Evolutionary conservation across 2,888 invertebrate species (phyloP), one percentile per base, ranked within the genome.

Genomic region (Thera obeliscata): DNA sequence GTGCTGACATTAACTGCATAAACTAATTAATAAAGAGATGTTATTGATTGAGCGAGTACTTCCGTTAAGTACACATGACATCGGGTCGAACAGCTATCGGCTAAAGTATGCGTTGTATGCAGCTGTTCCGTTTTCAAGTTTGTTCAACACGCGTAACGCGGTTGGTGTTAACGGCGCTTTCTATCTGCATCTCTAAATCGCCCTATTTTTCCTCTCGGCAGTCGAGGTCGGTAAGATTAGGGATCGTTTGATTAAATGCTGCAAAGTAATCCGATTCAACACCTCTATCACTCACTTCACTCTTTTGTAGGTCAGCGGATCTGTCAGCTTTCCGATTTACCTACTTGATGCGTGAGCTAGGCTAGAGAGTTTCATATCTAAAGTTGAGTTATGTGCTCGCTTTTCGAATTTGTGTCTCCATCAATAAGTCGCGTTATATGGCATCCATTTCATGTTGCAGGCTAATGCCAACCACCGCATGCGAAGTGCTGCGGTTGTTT

Each of bases 81-180:
- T 56, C 55, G 38, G 66, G 61, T 65, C 50, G 41, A 59, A 61
- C 43, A 64, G 46, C 46, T 56, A 65, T 66, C 64, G 59, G 61
- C 48, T 9, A 61, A 64, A 67, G 66, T 68, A 61, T 69, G 61
- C 69, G 63, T 61, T 64, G 61, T 63, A 75, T 79, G 80, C 82
- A 84, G 78, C 79, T 77, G 78, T 81, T 85, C 80, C 81, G 81
- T 84, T 83, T 69, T 79, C 74, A 74, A 84, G 84, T 83, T 87
- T 86, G 86, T 76, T 85, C 85, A 87, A 80, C 76, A 81, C 85
- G 90, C 91, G 91, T 91, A 91, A 91, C 91, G 84, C 88, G 85
- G 90, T 89, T 86, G 86, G 87, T 86, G 85, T 81, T 83, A 85
- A 84, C 87, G 81, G 84, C 83, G 85, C 91, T 91, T 91, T 91